Evolutionary conservation across 37 sponge, comb jelly and placozoan species (phyloP), one percentile per base, ranked within the genome.

Genomic region (Corticium candelabrum): DNA sequence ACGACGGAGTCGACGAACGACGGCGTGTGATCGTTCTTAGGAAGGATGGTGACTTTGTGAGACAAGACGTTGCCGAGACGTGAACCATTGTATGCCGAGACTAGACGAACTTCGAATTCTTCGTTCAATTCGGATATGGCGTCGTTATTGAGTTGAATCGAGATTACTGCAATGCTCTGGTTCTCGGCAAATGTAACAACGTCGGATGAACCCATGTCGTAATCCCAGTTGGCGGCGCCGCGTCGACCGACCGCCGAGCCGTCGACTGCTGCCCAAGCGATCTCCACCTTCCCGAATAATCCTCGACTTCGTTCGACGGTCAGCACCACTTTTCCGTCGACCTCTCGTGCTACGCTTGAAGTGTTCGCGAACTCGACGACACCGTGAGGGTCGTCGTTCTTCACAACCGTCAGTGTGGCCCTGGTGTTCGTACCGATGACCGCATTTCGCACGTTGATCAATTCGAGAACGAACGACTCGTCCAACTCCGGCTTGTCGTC

Each of bases 381-480:
- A 50, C 62, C 62, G 62, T 21, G 62, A 50, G 62, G 15, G 73
- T 70, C 31, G 73, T 70, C 73, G 31, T 70, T 70, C 73, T 70
- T 32, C 73, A 34, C 5, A 7, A 70, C 31, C 31, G 33, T 34
- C 5, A 70, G 4, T 5, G 4, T 7, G 5, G 21, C 21, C 21
- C 5, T 15, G 31, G 35, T 29, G 73, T 15, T 4, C 5, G 5
- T 5, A 35, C 73, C 73, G 21, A 70, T 34, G 31, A 7, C 29
- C 5, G 73, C 73, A 29, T 70, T 4, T 7, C 31, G 5, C 5
- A 32, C 73, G 4, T 4, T 30, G 73, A 34, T 15, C 35, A 70
- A 32, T 35, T 4, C 31, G 73, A 70, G 35, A 32, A 70, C 73
- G 31, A 35, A 29, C 31, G 73, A 29, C 5, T 29, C 73, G 31